Conservation (phyloP, 2,797 vertebrate species). For the Callimico goeldii region DNA sequence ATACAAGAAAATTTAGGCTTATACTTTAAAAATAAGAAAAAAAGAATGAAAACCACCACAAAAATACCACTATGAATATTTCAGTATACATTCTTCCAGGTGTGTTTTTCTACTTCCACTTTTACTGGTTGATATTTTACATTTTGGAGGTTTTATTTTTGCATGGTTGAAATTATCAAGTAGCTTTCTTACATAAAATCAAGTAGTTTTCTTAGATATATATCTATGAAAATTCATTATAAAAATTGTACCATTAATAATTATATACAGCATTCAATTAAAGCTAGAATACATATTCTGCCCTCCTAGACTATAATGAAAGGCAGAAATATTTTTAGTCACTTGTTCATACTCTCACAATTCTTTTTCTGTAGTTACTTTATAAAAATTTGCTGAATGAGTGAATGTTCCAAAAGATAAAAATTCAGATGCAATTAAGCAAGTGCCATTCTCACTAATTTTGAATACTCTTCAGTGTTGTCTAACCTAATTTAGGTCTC, state of each 20-base stretch:
- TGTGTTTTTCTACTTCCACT: neutral
- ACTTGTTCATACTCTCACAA: neutral
- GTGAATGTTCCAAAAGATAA: neutral
- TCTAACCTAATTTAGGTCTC: neutral
- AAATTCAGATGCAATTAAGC: neutral
- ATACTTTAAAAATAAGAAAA: neutral
- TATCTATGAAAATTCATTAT: neutral
- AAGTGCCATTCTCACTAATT: neutral
- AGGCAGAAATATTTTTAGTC: neutral
- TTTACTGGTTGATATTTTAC: neutral
- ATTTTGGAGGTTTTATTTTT: conserved; percentile 3
- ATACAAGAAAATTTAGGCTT: neutral
- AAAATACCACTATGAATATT: neutral
- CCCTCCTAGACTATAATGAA: neutral
- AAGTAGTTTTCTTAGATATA: neutral
- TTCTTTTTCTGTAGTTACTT: neutral
- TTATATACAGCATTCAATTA: neutral
- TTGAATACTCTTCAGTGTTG: neutral
- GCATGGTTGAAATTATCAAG: neutral
- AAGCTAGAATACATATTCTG: conserved; percentile 1
- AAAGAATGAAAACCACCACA: neutral
- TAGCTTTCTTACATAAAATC: neutral
- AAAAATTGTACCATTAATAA: conserved; percentile 17
- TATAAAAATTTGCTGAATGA: neutral
- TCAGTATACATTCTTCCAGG: neutral